These are phyloP conservation scores for Sorex araneus DNA, from an alignment of 2,113 vertebrate species.

Conservation along the genomic window DNA sequence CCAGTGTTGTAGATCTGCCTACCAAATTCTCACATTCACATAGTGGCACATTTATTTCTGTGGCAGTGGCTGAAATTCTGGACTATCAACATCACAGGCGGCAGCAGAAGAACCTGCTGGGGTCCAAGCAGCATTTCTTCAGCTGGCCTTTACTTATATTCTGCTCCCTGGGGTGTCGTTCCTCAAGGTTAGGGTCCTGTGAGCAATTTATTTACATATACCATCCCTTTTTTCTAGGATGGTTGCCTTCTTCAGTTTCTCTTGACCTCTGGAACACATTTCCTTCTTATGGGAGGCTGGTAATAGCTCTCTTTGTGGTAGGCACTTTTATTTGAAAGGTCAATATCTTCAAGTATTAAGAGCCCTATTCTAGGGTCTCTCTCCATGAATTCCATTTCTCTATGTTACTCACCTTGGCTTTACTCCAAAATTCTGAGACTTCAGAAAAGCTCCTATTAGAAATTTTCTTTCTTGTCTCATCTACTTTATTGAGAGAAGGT, in stretches of 20 bases:
- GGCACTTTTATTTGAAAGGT: background rate
- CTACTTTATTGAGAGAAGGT: background rate
- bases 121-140: background rate
- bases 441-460: background rate
- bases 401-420: background rate
- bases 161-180: background rate
- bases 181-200: background rate
- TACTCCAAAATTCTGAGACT: background rate
- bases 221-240: background rate
- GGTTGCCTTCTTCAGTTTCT: background rate
- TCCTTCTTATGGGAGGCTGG: background rate
- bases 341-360: slow-evolving; percentile 15
- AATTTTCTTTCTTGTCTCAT: slow-evolving; percentile 9
- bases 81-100: background rate
- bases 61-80: background rate
- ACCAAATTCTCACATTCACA: background rate
- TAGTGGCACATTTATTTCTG: background rate
- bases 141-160: background rate
- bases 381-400: slow-evolving; percentile 3
- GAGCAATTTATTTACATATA: background rate
- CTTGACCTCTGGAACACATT: background rate
- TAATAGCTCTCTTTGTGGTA: background rate
- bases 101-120: background rate
- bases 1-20: background rate
- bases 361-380: background rate